Conservation (phyloP, 2,888 invertebrate genomes). For the Blera fallax region DNA sequence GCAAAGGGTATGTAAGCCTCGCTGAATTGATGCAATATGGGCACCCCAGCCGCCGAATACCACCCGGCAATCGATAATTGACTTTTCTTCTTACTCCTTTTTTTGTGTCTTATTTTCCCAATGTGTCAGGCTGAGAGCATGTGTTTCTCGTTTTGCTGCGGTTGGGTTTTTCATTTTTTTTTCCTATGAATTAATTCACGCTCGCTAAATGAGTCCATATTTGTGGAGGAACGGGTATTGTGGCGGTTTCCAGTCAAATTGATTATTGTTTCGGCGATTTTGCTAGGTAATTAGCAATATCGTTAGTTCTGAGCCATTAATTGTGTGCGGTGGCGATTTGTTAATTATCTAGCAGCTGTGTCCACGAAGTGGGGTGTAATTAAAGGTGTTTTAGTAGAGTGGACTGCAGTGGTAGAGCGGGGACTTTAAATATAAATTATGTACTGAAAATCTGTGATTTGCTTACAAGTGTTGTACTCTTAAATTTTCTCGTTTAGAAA, state of each 20-base stretch:
- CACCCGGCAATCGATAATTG: constrained; percentile 51
- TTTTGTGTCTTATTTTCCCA: not conserved
- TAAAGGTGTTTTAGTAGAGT: constrained; percentile 13
- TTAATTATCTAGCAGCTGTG: constrained; percentile 53
- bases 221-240: constrained; percentile 15
- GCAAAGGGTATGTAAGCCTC: constrained; percentile 37
- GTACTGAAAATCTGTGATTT: constrained; percentile 33
- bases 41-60: constrained; percentile 6
- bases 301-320: constrained; percentile 65
- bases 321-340: constrained; percentile 61
- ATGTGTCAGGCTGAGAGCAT: constrained; percentile 20
- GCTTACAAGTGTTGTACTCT: not conserved
- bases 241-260: constrained; percentile 41
- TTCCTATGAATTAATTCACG: constrained; percentile 1
- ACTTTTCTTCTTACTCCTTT: constrained; percentile 35
- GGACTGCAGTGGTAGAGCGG: not conserved
- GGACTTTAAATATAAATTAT: constrained; percentile 7
- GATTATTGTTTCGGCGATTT: constrained; percentile 54
- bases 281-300: constrained; percentile 52
- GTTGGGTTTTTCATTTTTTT: not conserved
- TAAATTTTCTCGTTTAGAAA: constrained; percentile 1
- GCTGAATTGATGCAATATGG: constrained; percentile 9
- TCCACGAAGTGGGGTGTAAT: constrained; percentile 40
- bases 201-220: constrained; percentile 22
- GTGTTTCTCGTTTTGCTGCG: constrained; percentile 11